Evolutionary conservation across 30 jellyfish, hydroid and myxozoan genomes (phyloP), one percentile per base, ranked within the genome.

Genomic region (Hydractinia symbiolongicarpus): DNA sequence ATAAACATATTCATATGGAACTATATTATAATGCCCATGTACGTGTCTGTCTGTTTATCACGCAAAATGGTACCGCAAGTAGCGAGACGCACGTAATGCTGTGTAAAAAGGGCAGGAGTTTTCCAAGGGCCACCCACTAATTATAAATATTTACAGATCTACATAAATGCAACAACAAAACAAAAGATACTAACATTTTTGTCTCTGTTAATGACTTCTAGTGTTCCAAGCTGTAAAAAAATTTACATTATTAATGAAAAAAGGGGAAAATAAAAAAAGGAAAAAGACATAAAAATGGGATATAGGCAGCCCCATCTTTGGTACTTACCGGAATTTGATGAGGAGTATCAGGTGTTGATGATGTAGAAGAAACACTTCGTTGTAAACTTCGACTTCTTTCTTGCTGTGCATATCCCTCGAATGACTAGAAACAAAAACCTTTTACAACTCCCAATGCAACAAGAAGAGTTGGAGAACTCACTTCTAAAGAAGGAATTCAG

Each of bases 211-310:
- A n/a, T n/a, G 17, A 51, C 19, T 64, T 64, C 74, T n/a, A 64
- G 74, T n/a, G 74, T 64, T 7, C 74, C 74, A 64, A 64, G 40
- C 74, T 64, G 69, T 11, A 58, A 58, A 16, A 58, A 58, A 58
- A 13, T 11, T 11, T 58, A 58, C 15, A 58, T 58, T 11, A 58
- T 58, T 58, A 64, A 64, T 64, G 40, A 64, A 64, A 64, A 64
- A 64, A 13, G 0, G 0, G 16, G 9, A 0, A 64, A 7, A 64
- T 0, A n/a, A 0, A 13, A 6, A 64, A n/a, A 64, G 17, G 9
- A 2, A 6, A 64, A 7, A 64, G 9, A 64, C 9, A 64, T 64
- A 64, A 64, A 6, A 64, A 6, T 64, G 16, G 2, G 19, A 58
- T 64, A 58, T 58, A 58, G 69, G 69, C 19, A 16, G 17, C 69